A percentile compares a stretch with the other conserved stretches of the same genome.
Conservation (phyloP, 2,113 vertebrate species). For the Pseudolaguvia tuberculata region DNA sequence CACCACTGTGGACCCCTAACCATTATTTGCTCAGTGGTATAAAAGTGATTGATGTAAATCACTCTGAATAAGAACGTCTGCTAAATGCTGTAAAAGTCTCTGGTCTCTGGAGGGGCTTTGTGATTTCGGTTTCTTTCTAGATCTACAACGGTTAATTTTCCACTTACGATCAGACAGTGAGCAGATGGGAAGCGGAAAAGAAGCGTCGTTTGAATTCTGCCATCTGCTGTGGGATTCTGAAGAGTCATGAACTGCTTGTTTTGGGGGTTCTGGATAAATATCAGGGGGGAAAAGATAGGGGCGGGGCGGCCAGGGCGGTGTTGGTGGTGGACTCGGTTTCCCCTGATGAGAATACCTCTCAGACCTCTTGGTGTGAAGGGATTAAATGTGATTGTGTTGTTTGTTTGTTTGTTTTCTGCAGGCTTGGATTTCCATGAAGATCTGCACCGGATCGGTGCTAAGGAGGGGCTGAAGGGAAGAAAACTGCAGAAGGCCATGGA, state of each 20-base stretch:
- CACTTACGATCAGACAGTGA: background rate
- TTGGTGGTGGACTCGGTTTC: background rate
- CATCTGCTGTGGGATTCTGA: slow-evolving; percentile 17
- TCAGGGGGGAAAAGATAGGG: background rate
- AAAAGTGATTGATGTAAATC: too few relatives aligned
- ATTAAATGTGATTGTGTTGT: slow-evolving; percentile 10
- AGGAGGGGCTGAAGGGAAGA: slow-evolving; percentile 82
- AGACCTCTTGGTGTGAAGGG: background rate
- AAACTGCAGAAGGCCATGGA: slow-evolving; percentile 89
- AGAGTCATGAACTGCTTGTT: background rate
- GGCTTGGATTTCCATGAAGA: slow-evolving; percentile 88
- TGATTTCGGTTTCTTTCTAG: background rate
- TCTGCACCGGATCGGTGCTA: slow-evolving; percentile 78
- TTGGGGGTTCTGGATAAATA: background rate
- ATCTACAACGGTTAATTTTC: background rate
- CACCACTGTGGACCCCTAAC: too few relatives aligned
- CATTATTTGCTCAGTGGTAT: too few relatives aligned
- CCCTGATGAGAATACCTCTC: background rate
- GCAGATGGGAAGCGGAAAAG: slow-evolving; percentile 5
- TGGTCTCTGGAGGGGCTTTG: too few relatives aligned
- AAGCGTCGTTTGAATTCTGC: slow-evolving; percentile 2
- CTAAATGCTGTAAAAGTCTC: too few relatives aligned
- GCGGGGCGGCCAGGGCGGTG: too few relatives aligned
- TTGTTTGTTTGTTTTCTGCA: slow-evolving; percentile 48
- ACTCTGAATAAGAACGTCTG: too few relatives aligned